phyloP scores from a whole-genome alignment of 1,140 invertebrate genomes.

The Procambarus virginalis region DNA sequence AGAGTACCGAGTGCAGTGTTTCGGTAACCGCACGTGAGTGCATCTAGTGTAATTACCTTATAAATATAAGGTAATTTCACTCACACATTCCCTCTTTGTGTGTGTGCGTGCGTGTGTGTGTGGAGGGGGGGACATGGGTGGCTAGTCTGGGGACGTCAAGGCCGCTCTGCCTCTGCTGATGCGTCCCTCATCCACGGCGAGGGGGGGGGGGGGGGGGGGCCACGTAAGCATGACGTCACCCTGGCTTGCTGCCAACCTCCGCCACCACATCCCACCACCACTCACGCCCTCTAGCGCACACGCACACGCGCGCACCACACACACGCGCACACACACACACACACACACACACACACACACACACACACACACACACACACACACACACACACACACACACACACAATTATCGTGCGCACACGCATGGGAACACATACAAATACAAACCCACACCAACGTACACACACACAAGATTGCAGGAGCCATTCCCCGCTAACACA shows the following conservation, averaged over 20 bases:
- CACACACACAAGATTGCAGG: no score
- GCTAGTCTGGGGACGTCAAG: conserved; percentile 27
- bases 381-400: conserved; percentile 44
- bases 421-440: no score
- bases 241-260: neutral
- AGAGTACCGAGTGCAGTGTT: no score
- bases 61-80: no score
- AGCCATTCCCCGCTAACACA: no score
- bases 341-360: conserved; percentile 6
- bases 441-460: no score
- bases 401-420: neutral
- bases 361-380: conserved; percentile 40
- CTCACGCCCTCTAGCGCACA: neutral
- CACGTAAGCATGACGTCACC: neutral
- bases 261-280: neutral
- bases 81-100: no score
- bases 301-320: neutral
- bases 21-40: no score
- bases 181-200: conserved; percentile 45
- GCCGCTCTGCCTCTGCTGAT: conserved; percentile 20
- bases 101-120: neutral
- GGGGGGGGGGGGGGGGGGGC: neutral
- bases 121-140: neutral
- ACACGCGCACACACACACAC: neutral
- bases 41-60: no score